These are phyloP conservation scores for Cephalotes varians DNA, from an alignment of 2,888 invertebrate species.

Conservation along the genomic window DNA sequence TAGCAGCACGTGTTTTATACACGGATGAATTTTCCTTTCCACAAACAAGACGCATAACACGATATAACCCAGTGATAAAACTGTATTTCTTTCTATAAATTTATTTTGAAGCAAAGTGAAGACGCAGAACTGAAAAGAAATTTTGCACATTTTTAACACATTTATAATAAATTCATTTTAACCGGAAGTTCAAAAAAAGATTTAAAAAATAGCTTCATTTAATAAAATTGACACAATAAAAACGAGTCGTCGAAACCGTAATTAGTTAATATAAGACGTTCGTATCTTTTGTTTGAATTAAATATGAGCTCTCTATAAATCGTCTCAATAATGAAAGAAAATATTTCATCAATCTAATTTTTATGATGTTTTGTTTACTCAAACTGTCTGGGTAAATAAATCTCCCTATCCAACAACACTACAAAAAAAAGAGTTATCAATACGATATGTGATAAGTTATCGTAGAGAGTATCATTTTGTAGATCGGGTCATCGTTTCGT, in stretches of 20 bases:
- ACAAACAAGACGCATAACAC: constrained; percentile 13
- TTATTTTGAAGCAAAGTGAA: background rate
- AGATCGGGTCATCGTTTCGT: constrained; percentile 61
- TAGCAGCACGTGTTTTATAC: constrained; percentile 19
- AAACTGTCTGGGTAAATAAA: background rate
- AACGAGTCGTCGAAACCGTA: background rate
- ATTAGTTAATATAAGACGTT: background rate
- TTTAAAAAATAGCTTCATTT: background rate
- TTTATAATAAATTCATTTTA: background rate
- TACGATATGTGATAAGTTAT: constrained; percentile 46
- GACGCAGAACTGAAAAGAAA: background rate
- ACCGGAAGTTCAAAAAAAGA: background rate
- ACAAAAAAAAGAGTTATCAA: constrained; percentile 17
- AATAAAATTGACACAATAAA: background rate
- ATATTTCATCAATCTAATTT: background rate
- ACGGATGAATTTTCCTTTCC: background rate
- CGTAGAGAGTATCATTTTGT: constrained; percentile 22
- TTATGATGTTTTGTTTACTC: background rate
- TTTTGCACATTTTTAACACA: background rate
- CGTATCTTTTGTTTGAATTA: background rate
- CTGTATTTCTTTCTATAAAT: background rate
- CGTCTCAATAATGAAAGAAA: background rate
- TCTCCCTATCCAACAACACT: background rate
- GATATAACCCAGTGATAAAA: background rate
- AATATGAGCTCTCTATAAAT: background rate